phyloP scores from a whole-genome alignment of 2,797 vertebrate genomes.

The Micromesistius poutassou region DNA sequence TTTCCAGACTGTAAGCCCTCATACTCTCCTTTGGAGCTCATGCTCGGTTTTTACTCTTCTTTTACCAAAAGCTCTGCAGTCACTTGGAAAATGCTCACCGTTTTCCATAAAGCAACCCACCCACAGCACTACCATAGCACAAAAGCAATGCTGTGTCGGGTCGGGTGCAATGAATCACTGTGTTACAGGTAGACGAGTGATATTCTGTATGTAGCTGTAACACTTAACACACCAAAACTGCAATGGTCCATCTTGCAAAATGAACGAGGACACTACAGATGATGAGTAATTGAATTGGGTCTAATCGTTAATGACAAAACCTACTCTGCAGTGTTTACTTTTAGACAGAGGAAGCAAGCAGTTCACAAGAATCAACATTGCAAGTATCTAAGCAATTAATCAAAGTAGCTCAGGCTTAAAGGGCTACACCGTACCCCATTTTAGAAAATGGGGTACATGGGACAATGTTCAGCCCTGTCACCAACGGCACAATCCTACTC shows the following conservation, averaged over 20 bases:
- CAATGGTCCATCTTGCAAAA: neutral
- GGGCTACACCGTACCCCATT: neutral
- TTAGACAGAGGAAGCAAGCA: neutral
- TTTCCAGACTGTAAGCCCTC: constrained; percentile 1
- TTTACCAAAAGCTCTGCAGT: neutral
- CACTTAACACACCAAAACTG: neutral
- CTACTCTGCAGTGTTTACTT: neutral
- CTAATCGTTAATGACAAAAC: neutral
- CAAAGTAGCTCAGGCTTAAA: constrained; percentile 4
- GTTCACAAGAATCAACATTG: neutral
- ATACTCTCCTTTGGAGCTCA: neutral
- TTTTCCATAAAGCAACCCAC: constrained; percentile 1
- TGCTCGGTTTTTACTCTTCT: neutral
- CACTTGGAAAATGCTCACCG: neutral
- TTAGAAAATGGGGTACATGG: neutral
- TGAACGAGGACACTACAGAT: neutral
- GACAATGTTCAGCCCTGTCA: neutral
- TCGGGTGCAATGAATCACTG: neutral
- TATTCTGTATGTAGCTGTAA: neutral
- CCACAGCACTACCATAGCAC: neutral
- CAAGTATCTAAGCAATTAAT: constrained; percentile 7
- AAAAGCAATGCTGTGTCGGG: neutral
- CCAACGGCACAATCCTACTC: neutral
- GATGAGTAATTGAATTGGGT: neutral
- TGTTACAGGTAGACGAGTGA: neutral